Evolutionary conservation across 1,140 invertebrate genomes (phyloP).

Genomic region (Trichonephila clavipes): DNA sequence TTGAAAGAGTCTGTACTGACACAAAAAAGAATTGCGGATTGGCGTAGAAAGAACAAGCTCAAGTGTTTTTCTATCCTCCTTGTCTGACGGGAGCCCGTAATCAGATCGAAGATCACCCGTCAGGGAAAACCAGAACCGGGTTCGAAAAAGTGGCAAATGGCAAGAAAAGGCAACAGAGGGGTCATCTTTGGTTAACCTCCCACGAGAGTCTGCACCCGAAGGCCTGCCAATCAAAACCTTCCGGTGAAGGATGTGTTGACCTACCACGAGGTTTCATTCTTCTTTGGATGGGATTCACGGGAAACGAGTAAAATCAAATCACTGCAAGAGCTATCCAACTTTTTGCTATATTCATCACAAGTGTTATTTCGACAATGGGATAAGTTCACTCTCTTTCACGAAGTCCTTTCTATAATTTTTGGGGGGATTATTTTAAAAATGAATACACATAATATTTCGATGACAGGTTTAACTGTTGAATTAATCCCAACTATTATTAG

Average conservation of each 20-base stretch:
- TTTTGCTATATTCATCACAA: no score
- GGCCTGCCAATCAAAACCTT: background rate
- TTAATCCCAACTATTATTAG: no score
- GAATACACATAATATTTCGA: no score
- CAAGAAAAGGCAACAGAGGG: background rate
- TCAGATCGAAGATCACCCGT: background rate
- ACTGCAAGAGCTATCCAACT: background rate
- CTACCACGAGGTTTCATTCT: background rate
- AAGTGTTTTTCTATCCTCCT: background rate
- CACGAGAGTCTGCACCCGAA: background rate
- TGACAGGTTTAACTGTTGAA: no score
- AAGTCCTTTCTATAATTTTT: no score
- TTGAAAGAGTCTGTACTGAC: no score
- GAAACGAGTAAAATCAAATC: background rate
- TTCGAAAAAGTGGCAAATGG: background rate
- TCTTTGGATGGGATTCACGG: background rate
- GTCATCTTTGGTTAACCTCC: conserved; percentile 33
- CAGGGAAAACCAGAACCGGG: background rate
- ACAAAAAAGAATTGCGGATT: no score
- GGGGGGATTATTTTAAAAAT: no score
- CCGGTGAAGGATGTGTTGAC: background rate
- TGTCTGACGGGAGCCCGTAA: background rate
- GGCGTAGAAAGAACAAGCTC: no score
- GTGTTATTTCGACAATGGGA: no score
- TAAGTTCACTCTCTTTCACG: no score